Evolutionary conservation across 2,113 vertebrate species (phyloP).

Genomic region (Dicaeum eximium): DNA sequence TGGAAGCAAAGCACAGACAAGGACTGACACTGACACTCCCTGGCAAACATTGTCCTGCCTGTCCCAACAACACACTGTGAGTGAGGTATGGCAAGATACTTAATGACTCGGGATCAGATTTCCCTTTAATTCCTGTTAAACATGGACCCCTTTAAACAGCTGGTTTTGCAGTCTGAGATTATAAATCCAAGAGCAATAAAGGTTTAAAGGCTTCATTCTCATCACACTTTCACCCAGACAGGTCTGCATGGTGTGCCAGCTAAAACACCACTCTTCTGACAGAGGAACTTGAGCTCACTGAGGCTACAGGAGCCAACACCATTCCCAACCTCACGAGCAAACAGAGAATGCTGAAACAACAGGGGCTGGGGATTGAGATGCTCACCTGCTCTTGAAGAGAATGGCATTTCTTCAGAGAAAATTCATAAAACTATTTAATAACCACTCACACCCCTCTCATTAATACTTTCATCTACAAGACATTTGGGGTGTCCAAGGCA

Average conservation of each 20-base stretch:
- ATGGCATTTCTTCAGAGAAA: background rate
- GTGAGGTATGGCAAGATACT: background rate
- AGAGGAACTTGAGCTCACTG: accelerated
- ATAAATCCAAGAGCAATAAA: background rate
- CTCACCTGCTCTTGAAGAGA: background rate
- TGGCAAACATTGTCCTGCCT: background rate
- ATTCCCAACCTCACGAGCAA: background rate
- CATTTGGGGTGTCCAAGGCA: background rate
- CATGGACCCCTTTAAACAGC: background rate
- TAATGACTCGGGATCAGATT: background rate
- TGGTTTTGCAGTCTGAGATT: background rate
- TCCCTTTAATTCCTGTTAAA: background rate
- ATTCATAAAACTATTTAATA: background rate
- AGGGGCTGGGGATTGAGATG: background rate
- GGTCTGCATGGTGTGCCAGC: background rate
- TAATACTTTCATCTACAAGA: background rate
- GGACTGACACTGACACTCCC: background rate
- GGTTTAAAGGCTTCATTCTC: background rate
- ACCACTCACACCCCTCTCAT: background rate
- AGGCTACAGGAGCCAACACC: background rate
- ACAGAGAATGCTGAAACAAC: background rate
- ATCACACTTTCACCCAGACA: background rate
- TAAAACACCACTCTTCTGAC: background rate
- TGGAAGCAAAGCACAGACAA: constrained; percentile 47
- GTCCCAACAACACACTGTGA: background rate